Evolutionary conservation across 2,888 invertebrate genomes (phyloP).

Genomic region (Campoplex nolae): DNA sequence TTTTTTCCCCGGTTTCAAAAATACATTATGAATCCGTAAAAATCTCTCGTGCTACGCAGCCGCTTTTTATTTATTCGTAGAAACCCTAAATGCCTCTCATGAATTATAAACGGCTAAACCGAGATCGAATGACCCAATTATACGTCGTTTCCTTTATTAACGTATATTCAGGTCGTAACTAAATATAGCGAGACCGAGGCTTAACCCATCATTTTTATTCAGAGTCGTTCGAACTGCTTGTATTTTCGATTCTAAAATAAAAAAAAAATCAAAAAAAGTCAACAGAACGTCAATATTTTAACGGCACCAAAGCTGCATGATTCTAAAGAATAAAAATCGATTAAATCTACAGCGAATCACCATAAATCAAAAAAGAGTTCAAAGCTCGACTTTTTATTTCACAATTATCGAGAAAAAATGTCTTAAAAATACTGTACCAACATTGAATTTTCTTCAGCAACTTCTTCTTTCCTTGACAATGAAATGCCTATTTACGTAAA

Average conservation of each 20-base stretch:
- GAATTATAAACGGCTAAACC: conserved; percentile 3
- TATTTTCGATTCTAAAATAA: neutral
- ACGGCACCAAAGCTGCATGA: neutral
- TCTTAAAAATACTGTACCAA: neutral
- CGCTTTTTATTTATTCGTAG: neutral
- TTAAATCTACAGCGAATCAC: neutral
- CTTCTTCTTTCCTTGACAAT: neutral
- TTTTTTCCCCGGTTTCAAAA: neutral
- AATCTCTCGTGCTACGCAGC: neutral
- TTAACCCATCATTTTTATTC: neutral
- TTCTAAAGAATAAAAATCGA: neutral
- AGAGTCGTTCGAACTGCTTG: neutral
- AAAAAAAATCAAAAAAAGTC: too few relatives aligned
- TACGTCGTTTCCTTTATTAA: neutral
- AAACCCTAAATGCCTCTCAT: neutral
- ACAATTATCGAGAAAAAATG: neutral
- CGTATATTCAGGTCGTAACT: neutral
- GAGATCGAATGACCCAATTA: conserved; percentile 1
- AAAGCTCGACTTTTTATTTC: too few relatives aligned
- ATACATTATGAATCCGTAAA: neutral
- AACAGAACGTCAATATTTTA: too few relatives aligned
- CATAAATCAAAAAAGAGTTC: neutral
- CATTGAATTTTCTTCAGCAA: neutral
- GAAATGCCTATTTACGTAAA: neutral
- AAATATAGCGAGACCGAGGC: neutral